phyloP scores from a whole-genome alignment of 1,140 invertebrate genomes.

The Pteromalus puparum region DNA sequence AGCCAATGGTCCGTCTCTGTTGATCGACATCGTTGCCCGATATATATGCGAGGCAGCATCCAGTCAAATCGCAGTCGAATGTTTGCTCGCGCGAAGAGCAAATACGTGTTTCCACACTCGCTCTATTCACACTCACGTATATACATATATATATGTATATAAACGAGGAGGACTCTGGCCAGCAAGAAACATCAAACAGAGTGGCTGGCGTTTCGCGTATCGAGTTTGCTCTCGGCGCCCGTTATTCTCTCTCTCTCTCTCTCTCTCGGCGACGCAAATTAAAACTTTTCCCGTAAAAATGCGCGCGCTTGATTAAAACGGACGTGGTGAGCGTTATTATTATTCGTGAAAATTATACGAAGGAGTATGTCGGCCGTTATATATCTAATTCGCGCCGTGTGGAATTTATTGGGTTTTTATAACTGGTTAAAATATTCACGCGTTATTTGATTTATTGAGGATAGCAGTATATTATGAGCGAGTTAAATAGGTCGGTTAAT shows the following conservation, averaged over 20 bases:
- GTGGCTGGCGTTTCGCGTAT: not conserved
- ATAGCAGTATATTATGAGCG: too few relatives aligned
- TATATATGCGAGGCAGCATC: not conserved
- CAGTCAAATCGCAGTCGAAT: not conserved
- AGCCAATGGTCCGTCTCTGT: not conserved
- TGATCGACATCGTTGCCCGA: not conserved
- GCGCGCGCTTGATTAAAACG: conserved; percentile 2
- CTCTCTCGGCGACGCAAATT: not conserved
- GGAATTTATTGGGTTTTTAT: too few relatives aligned
- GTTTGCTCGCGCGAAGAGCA: conserved; percentile 7
- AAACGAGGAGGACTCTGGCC: not conserved
- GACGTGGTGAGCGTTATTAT: not conserved
- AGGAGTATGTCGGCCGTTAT: too few relatives aligned
- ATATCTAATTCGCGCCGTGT: too few relatives aligned
- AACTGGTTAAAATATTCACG: too few relatives aligned
- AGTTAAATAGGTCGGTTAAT: too few relatives aligned
- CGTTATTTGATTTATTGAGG: too few relatives aligned
- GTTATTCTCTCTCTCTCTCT: not conserved
- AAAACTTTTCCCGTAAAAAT: conserved; percentile 3
- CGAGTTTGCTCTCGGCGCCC: not conserved
- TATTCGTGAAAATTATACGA: not conserved
- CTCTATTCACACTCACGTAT: not conserved
- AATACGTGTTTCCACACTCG: not conserved
- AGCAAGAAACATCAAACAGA: conserved; percentile 16
- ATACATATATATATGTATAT: not conserved